Conservation (phyloP, 1,140 invertebrate species). For the Drosophila kanapiae region DNA sequence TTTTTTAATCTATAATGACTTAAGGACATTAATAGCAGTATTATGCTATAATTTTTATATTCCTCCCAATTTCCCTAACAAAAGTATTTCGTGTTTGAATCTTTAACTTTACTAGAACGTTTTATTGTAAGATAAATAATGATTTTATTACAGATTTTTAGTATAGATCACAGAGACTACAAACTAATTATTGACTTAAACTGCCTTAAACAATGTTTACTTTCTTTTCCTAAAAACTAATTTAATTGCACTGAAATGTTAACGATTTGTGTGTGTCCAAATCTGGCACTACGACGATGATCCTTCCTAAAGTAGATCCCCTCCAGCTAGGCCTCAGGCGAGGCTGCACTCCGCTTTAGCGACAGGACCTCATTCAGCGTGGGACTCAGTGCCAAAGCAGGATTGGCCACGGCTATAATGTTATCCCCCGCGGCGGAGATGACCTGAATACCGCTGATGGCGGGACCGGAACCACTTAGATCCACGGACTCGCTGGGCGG, state of each 20-base stretch:
- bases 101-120: neutral
- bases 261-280: slow-evolving; percentile 26
- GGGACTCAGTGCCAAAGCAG: slow-evolving; percentile 88
- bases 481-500: slow-evolving; percentile 55
- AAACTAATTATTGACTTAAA: slow-evolving; percentile 42
- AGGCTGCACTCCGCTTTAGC: slow-evolving; percentile 72
- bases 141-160: slow-evolving; percentile 57
- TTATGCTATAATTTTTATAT: neutral
- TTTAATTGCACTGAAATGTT: slow-evolving; percentile 62
- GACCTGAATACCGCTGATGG: slow-evolving; percentile 88
- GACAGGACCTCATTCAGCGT: slow-evolving; percentile 71
- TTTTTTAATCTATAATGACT: no score
- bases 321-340: slow-evolving; percentile 65
- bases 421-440: slow-evolving; percentile 93
- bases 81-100: no score
- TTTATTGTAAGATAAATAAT: slow-evolving; percentile 45
- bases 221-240: slow-evolving; percentile 30
- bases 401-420: slow-evolving; percentile 95
- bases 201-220: neutral
- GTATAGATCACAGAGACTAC: slow-evolving; percentile 73
- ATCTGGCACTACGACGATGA: slow-evolving; percentile 29
- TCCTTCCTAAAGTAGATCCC: neutral
- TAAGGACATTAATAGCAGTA: no score
- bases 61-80: neutral
- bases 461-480: slow-evolving; percentile 74